A percentile compares a stretch with the other conserved stretches of the same genome.
Conservation (phyloP, 1,140 invertebrate genomes). For the Notospermus geniculatus region DNA sequence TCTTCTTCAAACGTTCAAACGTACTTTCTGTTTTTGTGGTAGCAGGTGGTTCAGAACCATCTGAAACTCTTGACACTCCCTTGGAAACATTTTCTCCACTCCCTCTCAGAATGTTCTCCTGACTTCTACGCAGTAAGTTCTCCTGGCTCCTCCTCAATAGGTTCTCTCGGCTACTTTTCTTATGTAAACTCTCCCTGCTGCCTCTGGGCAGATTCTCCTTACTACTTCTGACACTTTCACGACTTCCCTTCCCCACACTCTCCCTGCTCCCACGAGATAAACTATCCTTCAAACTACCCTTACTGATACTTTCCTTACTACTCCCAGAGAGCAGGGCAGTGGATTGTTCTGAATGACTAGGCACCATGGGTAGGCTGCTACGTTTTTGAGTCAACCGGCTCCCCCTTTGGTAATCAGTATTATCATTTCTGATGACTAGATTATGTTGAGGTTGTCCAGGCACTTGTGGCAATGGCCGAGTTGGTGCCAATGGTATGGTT, state of each 20-base stretch:
- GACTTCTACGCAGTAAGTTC: not conserved
- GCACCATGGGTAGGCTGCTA: too few relatives aligned
- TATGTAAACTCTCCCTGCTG: not conserved
- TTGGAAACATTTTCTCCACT: too few relatives aligned
- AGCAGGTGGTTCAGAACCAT: not conserved
- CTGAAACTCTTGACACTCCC: not conserved
- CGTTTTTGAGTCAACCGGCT: too few relatives aligned
- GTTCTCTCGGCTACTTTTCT: not conserved
- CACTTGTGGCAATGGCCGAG: too few relatives aligned
- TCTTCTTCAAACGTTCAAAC: slow-evolving; percentile 5
- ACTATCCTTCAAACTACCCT: too few relatives aligned
- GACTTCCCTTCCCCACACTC: not conserved
- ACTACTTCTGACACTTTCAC: not conserved
- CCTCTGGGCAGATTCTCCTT: not conserved
- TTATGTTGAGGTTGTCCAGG: too few relatives aligned
- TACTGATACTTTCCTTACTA: not conserved
- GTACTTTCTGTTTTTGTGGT: not conserved
- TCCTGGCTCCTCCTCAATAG: not conserved
- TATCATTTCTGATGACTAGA: too few relatives aligned
- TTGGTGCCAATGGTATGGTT: too few relatives aligned
- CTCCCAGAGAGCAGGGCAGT: not conserved
- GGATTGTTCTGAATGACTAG: too few relatives aligned
- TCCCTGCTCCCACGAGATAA: too few relatives aligned
- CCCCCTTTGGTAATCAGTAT: too few relatives aligned
- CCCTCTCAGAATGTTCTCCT: not conserved